Conservation (phyloP, 2,797 vertebrate genomes). For the Esox lucius region DNA sequence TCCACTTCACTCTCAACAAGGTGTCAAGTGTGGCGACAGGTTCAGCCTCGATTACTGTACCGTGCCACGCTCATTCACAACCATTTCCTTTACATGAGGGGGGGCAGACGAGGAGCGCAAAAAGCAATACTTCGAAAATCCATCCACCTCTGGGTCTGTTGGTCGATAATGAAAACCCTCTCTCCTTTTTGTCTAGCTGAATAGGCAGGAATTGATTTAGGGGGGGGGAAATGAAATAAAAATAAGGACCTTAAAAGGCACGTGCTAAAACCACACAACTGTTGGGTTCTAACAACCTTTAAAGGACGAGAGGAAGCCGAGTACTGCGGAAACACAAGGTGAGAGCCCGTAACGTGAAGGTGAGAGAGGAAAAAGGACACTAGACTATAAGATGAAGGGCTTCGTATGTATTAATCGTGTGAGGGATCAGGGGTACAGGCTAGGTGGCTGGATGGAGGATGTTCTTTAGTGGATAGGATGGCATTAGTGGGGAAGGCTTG, state of each 20-base stretch:
- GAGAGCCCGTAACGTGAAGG: background rate
- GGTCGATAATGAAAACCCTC: conserved; percentile 28
- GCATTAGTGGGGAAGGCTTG: background rate
- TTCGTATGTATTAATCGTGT: background rate
- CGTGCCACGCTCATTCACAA: background rate
- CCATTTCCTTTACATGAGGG: background rate
- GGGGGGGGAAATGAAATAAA: conserved; percentile 6
- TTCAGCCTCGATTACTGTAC: background rate
- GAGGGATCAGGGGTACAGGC: background rate
- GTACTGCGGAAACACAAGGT: conserved; percentile 9
- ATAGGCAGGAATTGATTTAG: conserved; percentile 44
- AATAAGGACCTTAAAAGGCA: conserved; percentile 6
- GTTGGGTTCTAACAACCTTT: conserved; percentile 1
- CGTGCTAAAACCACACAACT: background rate
- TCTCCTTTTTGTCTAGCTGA: conserved; percentile 10
- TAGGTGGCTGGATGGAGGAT: background rate
- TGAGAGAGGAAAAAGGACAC: background rate
- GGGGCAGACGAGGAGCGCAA: conserved; percentile 22
- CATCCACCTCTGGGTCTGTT: conserved; percentile 16
- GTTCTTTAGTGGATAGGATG: background rate
- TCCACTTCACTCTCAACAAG: conserved; percentile 20
- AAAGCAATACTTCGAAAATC: conserved; percentile 46
- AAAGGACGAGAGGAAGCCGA: conserved; percentile 4
- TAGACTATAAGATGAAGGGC: background rate
- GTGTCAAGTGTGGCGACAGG: too few species aligned